These are phyloP conservation scores for Thelaira solivaga DNA, from an alignment of 2,888 invertebrate species.

Conservation along the genomic window DNA sequence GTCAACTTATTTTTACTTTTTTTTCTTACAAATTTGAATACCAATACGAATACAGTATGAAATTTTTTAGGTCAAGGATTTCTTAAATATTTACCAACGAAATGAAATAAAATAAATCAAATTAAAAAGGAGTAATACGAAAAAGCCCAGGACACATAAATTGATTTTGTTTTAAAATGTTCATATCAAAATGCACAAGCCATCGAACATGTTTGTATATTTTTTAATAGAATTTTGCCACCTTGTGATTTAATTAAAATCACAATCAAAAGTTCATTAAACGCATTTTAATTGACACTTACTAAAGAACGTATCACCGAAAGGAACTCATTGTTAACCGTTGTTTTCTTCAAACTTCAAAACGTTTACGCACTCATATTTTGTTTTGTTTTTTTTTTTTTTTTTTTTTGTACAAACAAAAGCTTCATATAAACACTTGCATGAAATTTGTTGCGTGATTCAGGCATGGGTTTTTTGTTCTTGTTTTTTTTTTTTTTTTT, in stretches of 20 bases:
- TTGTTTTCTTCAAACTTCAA: neutral
- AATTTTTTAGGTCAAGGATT: conserved; percentile 61
- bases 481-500: no score
- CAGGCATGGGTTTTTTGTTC: no score
- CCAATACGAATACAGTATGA: no score
- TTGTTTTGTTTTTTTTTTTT: neutral
- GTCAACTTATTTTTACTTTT: conserved; percentile 31
- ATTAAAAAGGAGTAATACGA: neutral
- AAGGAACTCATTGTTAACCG: neutral
- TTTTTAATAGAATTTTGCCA: neutral
- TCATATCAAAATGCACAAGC: no score
- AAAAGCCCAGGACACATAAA: no score
- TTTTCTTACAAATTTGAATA: neutral
- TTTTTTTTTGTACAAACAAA: neutral
- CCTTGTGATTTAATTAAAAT: neutral
- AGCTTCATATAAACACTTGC: neutral
- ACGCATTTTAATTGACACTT: conserved; percentile 3
- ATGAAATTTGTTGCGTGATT: conserved; percentile 54
- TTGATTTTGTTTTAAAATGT: no score
- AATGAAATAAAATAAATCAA: conserved; percentile 5
- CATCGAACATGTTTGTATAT: no score
- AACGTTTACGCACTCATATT: conserved; percentile 42
- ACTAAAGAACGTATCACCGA: neutral
- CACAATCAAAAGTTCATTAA: conserved; percentile 49
- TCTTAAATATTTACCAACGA: conserved; percentile 8